phyloP scores from a whole-genome alignment of 2,888 invertebrate species.

The Amiota mariae region DNA sequence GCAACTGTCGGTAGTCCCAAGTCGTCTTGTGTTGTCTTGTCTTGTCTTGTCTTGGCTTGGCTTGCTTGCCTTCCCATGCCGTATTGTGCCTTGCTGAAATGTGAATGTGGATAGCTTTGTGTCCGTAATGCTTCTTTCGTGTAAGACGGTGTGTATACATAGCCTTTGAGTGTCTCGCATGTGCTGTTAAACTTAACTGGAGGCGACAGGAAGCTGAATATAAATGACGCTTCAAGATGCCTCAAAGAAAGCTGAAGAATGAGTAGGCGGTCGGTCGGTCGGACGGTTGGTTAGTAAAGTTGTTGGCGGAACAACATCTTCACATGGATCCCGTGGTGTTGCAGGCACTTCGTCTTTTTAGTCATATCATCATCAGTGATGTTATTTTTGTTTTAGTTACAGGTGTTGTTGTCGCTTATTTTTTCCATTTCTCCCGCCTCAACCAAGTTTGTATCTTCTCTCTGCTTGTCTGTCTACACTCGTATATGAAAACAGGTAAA shows the following conservation, averaged over 20 bases:
- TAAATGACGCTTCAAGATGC: constrained; percentile 3
- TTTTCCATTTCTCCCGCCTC: background rate
- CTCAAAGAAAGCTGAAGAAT: background rate
- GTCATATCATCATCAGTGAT: constrained; percentile 14
- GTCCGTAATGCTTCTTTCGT: constrained; percentile 18
- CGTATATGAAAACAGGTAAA: constrained; percentile 52
- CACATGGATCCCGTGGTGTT: constrained; percentile 8
- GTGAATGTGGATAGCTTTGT: background rate
- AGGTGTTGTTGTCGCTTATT: constrained; percentile 15
- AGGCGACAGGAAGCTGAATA: constrained; percentile 54
- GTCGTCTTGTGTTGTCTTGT: background rate
- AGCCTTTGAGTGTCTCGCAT: constrained; percentile 55
- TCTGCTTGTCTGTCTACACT: constrained; percentile 19
- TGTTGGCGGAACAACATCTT: background rate
- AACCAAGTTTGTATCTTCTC: background rate
- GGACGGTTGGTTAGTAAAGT: background rate
- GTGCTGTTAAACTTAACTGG: constrained; percentile 57
- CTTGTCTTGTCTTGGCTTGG: too few species aligned
- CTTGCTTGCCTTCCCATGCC: background rate
- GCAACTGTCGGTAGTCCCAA: background rate
- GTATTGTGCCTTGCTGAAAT: too few species aligned
- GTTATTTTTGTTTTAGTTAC: constrained; percentile 3
- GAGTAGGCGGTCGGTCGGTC: too few species aligned
- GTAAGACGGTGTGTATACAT: constrained; percentile 42
- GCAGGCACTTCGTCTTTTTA: constrained; percentile 3